A percentile compares a stretch with the other conserved stretches of the same genome.
These are phyloP conservation scores for Drosophila ananassae DNA, from an alignment of 1,140 invertebrate genomes.

Conservation along the genomic window DNA sequence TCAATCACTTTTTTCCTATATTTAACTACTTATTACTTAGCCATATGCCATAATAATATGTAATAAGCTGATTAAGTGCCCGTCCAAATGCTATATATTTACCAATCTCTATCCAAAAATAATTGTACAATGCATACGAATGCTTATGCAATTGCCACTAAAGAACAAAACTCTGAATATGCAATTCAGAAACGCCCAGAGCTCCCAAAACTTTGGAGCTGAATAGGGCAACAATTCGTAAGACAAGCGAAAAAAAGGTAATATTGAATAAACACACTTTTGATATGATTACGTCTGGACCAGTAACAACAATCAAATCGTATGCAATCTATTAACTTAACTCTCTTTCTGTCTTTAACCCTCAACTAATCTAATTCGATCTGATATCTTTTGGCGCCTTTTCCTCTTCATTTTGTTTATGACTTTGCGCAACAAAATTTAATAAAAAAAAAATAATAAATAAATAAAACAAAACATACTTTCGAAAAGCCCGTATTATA, in stretches of 20 bases:
- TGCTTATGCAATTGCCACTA: constrained; percentile 35
- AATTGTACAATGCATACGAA: constrained; percentile 41
- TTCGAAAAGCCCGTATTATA: constrained; percentile 26
- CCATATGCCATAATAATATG: constrained; percentile 22
- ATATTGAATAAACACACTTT: constrained; percentile 48
- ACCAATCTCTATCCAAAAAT: constrained; percentile 27
- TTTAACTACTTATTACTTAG: constrained; percentile 14
- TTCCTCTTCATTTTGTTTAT: constrained; percentile 42
- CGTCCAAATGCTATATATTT: constrained; percentile 39
- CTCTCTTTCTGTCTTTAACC: constrained; percentile 38
- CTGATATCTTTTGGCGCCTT: constrained; percentile 57
- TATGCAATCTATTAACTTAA: constrained; percentile 54
- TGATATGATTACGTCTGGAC: constrained; percentile 40
- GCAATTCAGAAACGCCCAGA: constrained; percentile 24
- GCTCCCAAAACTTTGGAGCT: background rate
- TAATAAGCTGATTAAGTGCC: constrained; percentile 41
- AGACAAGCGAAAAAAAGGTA: constrained; percentile 45
- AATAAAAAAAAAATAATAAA: background rate
- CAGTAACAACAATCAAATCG: constrained; percentile 43
- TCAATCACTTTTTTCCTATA: constrained; percentile 36
- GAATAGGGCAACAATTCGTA: constrained; percentile 11
- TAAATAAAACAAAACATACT: constrained; percentile 22
- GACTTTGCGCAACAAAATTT: constrained; percentile 33
- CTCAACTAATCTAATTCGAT: constrained; percentile 33
- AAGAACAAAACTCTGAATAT: constrained; percentile 28